These are phyloP conservation scores for Chalcis sispes DNA, from an alignment of 2,888 invertebrate genomes.

Conservation along the genomic window DNA sequence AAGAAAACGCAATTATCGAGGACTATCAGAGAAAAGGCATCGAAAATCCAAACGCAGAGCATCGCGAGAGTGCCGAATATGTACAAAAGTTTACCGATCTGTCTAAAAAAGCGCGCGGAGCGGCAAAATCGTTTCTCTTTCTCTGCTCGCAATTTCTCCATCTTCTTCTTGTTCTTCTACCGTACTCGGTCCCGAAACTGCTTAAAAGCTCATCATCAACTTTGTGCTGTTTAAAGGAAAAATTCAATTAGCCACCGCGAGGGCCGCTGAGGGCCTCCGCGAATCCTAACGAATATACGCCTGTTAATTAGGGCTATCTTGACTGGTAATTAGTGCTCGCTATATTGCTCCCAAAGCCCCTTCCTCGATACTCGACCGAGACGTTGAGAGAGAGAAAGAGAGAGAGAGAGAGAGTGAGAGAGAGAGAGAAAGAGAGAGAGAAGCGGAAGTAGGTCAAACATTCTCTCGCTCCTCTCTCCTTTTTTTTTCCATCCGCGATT, in stretches of 20 bases:
- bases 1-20: too few relatives aligned
- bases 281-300: slow-evolving; percentile 61
- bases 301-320: slow-evolving; percentile 71
- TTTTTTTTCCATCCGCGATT: not conserved
- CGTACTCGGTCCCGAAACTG: not conserved
- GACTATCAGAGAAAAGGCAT: too few relatives aligned
- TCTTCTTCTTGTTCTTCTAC: not conserved
- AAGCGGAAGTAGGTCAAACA: slow-evolving; percentile 64
- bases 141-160: not conserved
- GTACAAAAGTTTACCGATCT: not conserved
- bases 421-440: not conserved
- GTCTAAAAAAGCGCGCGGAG: not conserved
- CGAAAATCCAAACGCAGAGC: not conserved
- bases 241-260: slow-evolving; percentile 64
- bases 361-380: not conserved
- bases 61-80: not conserved
- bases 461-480: slow-evolving; percentile 34
- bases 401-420: too few relatives aligned
- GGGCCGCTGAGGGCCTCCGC: slow-evolving; percentile 51
- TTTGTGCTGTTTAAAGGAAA: slow-evolving; percentile 36
- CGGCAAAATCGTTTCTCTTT: not conserved
- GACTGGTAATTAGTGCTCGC: slow-evolving; percentile 67
- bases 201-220: slow-evolving; percentile 49
- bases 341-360: slow-evolving; percentile 23
- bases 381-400: too few relatives aligned